Percentiles rank a stretch among this genome's conserved stretches.
Conservation (phyloP, 2,888 invertebrate genomes). For the Malachius bipustulatus region DNA sequence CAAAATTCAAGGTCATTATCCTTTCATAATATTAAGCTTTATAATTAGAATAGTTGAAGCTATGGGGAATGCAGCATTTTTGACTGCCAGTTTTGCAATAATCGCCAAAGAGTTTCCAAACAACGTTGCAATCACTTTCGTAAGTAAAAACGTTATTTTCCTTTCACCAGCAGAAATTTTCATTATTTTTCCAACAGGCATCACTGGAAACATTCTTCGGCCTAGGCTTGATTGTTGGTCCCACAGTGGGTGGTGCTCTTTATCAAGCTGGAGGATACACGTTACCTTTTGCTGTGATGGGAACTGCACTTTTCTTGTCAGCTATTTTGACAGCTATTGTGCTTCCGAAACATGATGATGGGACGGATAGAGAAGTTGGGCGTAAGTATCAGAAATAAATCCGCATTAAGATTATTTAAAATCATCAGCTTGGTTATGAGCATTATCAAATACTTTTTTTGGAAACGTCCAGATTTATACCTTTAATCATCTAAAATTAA, state of each 20-base stretch:
- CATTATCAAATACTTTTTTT: too few species aligned
- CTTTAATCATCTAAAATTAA: too few species aligned
- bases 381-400: constrained; percentile 48
- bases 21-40: constrained; percentile 69
- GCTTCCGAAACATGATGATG: constrained; percentile 53
- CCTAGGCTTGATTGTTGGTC: constrained; percentile 76
- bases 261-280: constrained; percentile 69
- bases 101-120: constrained; percentile 81
- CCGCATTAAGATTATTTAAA: too few species aligned
- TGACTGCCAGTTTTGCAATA: constrained; percentile 78
- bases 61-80: constrained; percentile 74
- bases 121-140: constrained; percentile 74
- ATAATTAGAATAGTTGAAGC: constrained; percentile 71
- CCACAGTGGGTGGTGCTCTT: constrained; percentile 77
- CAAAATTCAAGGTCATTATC: constrained; percentile 54
- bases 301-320: constrained; percentile 60
- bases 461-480: too few species aligned
- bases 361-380: constrained; percentile 44
- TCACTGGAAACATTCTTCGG: constrained; percentile 82
- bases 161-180: too few species aligned
- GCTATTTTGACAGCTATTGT: constrained; percentile 63
- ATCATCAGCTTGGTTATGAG: too few species aligned
- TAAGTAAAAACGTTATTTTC: constrained; percentile 39
- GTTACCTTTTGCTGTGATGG: constrained; percentile 70
- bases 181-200: constrained; percentile 42